phyloP scores from a whole-genome alignment of 37 sponge, comb jelly and placozoan genomes.

The Tethya wilhelma region DNA sequence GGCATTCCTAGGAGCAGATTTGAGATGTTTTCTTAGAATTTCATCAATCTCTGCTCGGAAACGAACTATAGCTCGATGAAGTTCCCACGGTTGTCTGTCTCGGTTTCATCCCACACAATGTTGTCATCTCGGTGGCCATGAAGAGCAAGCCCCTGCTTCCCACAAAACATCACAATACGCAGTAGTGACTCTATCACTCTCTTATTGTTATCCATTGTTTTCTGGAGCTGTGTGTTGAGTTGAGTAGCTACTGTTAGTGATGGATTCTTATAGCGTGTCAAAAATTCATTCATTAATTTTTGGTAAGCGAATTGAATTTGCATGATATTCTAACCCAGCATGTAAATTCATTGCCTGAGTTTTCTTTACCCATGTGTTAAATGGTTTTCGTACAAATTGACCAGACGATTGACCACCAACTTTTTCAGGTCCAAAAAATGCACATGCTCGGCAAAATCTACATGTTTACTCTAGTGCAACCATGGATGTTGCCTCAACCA shows the following conservation, averaged over 20 bases:
- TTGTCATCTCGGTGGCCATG: slow-evolving; percentile 73
- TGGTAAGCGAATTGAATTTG: background rate
- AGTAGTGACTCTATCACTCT: background rate
- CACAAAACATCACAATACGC: slow-evolving; percentile 50
- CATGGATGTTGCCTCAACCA: slow-evolving; percentile 59
- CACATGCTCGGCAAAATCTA: slow-evolving; percentile 65
- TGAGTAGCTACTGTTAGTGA: background rate
- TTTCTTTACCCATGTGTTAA: slow-evolving; percentile 40
- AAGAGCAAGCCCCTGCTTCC: no score
- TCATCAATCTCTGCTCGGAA: slow-evolving; percentile 58
- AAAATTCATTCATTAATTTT: slow-evolving; percentile 5
- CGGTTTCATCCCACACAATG: slow-evolving; percentile 11
- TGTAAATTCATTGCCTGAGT: background rate
- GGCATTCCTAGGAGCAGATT: slow-evolving; percentile 13
- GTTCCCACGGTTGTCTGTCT: slow-evolving; percentile 34
- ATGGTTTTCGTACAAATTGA: slow-evolving; percentile 51
- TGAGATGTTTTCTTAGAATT: slow-evolving; percentile 51
- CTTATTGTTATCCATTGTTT: background rate
- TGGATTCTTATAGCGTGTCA: background rate
- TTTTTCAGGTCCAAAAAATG: slow-evolving; percentile 44
- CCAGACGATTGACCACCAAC: slow-evolving; percentile 47
- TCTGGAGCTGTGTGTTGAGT: slow-evolving; percentile 1
- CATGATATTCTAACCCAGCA: background rate
- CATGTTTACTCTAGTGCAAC: slow-evolving; percentile 49
- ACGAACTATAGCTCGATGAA: slow-evolving; percentile 52